These are phyloP conservation scores for Ciconia maguari DNA, from an alignment of 2,113 vertebrate species.

Conservation along the genomic window DNA sequence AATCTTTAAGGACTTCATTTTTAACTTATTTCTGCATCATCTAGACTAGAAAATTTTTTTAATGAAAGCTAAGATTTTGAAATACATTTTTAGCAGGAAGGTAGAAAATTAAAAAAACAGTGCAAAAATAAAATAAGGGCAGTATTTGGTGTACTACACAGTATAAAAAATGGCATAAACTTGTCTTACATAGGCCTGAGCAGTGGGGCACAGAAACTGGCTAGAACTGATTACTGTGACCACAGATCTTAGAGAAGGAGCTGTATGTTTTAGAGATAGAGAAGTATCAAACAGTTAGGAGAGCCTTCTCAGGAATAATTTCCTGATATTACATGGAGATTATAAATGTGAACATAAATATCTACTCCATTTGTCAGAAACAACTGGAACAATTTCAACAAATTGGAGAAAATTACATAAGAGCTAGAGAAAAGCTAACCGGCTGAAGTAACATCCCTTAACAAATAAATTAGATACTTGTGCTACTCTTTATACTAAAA, in stretches of 20 bases:
- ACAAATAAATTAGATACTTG: background rate
- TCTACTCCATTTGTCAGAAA: background rate
- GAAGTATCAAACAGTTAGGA: background rate
- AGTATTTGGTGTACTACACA: background rate
- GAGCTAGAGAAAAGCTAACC: background rate
- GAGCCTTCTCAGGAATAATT: background rate
- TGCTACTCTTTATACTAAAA: background rate
- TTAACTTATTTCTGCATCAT: background rate
- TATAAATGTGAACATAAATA: background rate
- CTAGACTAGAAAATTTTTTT: background rate
- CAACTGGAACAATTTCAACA: background rate
- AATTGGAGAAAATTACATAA: background rate
- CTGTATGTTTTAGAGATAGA: background rate
- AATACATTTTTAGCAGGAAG: background rate
- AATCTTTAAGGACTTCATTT: background rate
- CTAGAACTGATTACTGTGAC: background rate
- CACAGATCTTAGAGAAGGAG: background rate
- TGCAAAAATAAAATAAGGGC: background rate
- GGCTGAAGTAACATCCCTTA: background rate
- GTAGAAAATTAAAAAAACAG: background rate
- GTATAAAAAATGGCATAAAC: background rate
- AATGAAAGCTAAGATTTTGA: background rate
- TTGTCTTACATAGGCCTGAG: background rate
- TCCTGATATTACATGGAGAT: background rate
- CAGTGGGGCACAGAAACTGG: background rate